phyloP scores from a whole-genome alignment of 2,888 invertebrate species.

The Conomelus anceps region DNA sequence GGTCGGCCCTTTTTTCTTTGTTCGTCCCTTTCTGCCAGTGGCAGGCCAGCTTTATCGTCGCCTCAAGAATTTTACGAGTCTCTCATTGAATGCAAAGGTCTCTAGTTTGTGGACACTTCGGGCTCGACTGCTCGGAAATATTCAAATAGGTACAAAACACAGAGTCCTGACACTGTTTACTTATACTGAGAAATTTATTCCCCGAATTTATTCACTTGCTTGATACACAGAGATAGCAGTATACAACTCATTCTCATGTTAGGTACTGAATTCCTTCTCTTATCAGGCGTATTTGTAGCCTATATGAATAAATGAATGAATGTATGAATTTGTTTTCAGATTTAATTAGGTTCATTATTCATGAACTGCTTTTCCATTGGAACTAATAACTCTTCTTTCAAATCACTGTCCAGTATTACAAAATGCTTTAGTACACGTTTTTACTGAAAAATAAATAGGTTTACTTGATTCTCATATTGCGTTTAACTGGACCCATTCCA shows the following conservation, averaged over 20 bases:
- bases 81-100: neutral
- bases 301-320: too few relatives aligned
- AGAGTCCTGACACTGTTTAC: neutral
- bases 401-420: too few relatives aligned
- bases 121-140: neutral
- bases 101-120: neutral
- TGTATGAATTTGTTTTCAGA: too few relatives aligned
- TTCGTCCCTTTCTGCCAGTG: neutral
- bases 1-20: neutral
- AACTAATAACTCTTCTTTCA: too few relatives aligned
- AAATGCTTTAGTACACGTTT: too few relatives aligned
- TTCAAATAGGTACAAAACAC: neutral
- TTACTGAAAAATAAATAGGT: too few relatives aligned
- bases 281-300: too few relatives aligned
- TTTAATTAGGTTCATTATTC: too few relatives aligned
- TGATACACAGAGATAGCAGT: neutral
- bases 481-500: too few relatives aligned
- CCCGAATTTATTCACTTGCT: neutral
- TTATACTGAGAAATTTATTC: neutral
- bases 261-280: too few relatives aligned
- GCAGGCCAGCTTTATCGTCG: neutral
- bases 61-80: neutral
- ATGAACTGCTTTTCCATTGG: too few relatives aligned
- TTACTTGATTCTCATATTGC: too few relatives aligned
- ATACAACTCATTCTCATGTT: neutral